Conservation (phyloP, 2,113 vertebrate genomes). For the Embiotoca jacksoni region DNA sequence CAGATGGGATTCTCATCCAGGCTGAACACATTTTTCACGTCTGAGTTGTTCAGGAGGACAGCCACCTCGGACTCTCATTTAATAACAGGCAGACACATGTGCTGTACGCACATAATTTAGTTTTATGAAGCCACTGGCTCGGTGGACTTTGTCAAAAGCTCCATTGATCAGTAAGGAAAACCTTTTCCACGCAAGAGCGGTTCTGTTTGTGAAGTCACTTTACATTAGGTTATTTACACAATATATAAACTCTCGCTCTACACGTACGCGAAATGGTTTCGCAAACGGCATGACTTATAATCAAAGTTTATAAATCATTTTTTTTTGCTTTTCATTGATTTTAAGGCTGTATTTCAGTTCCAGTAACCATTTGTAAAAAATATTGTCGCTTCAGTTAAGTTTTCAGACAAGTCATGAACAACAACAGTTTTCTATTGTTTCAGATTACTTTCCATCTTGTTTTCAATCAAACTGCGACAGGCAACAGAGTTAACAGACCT, state of each 20-base stretch:
- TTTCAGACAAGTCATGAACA: not conserved
- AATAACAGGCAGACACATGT: constrained; percentile 24
- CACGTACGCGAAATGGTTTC: not conserved
- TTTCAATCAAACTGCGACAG: constrained; percentile 1
- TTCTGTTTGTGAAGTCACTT: not conserved
- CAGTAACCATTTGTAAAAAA: not conserved
- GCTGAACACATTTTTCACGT: constrained; percentile 50
- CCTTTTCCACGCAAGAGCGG: not conserved
- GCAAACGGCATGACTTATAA: not conserved
- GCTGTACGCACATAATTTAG: constrained; percentile 20
- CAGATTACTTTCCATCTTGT: constrained; percentile 8
- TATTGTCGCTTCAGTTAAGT: not conserved
- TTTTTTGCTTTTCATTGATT: not conserved
- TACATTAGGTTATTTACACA: not conserved
- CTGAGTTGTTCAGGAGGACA: constrained; percentile 38
- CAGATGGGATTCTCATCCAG: constrained; percentile 39
- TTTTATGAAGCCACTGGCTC: not conserved
- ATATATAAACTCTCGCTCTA: not conserved
- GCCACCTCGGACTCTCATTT: constrained; percentile 35
- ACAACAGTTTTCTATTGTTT: not conserved
- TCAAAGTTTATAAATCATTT: not conserved
- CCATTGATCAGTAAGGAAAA: constrained; percentile 9
- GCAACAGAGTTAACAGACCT: not conserved
- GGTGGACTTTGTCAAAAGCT: not conserved
- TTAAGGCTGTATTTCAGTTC: not conserved